Evolutionary conservation across 2,113 vertebrate species (phyloP).

Genomic region (Colius striatus): DNA sequence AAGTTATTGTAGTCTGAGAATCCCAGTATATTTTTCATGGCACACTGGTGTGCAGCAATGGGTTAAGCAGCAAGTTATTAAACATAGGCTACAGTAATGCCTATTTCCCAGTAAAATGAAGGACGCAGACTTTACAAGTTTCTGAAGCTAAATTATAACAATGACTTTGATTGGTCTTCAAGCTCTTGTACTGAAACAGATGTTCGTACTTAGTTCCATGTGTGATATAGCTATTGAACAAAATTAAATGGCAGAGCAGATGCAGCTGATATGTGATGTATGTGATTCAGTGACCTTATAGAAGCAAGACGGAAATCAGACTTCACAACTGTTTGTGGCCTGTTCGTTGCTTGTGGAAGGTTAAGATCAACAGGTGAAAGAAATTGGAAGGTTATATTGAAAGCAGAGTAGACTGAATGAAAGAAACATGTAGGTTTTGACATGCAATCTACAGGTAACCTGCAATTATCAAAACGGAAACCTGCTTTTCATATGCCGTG

Average conservation of each 20-base stretch:
- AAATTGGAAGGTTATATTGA: not conserved
- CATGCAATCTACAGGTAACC: not conserved
- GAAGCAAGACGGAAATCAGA: conserved; percentile 46
- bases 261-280: not conserved
- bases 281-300: not conserved
- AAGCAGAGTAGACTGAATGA: conserved; percentile 6
- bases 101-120: conserved; percentile 14
- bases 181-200: conserved; percentile 14
- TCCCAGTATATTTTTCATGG: not conserved
- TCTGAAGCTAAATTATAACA: conserved; percentile 25
- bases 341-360: not conserved
- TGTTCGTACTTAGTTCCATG: conserved; percentile 43
- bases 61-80: not conserved
- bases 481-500: not conserved
- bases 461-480: not conserved
- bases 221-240: conserved; percentile 21
- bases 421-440: not conserved
- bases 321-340: not conserved
- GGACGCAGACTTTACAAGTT: conserved; percentile 22
- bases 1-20: conserved; percentile 4
- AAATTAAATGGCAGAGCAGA: conserved; percentile 56
- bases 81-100: not conserved
- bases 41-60: not conserved
- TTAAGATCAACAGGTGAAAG: conserved; percentile 39
- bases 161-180: conserved; percentile 40